Percentiles rank a stretch among this genome's conserved stretches.
phyloP scores from a whole-genome alignment of 2,797 vertebrate species.

The Mormyrops attenuatus region DNA sequence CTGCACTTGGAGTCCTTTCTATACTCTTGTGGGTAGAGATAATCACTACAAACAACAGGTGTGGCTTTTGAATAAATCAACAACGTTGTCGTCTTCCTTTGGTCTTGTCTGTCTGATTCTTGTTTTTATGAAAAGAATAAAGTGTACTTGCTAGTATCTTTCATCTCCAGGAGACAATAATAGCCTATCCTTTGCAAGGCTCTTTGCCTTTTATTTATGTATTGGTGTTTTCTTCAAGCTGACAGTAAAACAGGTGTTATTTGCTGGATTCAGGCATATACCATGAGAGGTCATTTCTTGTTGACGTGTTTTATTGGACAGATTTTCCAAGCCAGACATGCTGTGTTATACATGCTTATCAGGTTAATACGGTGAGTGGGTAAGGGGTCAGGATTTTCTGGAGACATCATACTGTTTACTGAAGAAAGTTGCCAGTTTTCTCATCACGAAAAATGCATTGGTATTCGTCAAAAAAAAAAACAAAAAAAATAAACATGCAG shows the following conservation, averaged over 20 bases:
- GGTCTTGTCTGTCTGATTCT: conserved; percentile 65
- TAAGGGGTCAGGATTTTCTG: not conserved
- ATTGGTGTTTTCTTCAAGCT: conserved; percentile 43
- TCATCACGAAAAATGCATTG: not conserved
- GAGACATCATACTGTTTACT: not conserved
- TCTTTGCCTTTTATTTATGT: conserved; percentile 34
- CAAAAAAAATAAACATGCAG: not conserved
- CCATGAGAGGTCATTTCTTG: conserved; percentile 22
- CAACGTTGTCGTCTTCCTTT: conserved; percentile 57
- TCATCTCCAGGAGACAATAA: conserved; percentile 56
- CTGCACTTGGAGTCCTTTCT: conserved; percentile 27
- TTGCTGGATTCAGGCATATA: conserved; percentile 39
- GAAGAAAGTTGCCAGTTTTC: not conserved
- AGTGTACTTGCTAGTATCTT: conserved; percentile 56
- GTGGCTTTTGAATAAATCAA: conserved; percentile 66
- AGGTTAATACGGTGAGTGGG: not conserved
- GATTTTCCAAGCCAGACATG: not conserved
- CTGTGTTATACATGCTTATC: not conserved
- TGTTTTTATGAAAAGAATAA: conserved; percentile 68
- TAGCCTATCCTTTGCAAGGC: not conserved
- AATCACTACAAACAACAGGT: conserved; percentile 72
- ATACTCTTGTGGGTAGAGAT: conserved; percentile 47
- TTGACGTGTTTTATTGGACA: not conserved
- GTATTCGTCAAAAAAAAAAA: not conserved
- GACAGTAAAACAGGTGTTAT: conserved; percentile 46